Conservation (phyloP, 2,888 invertebrate species). For the Drosophila antonietae region DNA sequence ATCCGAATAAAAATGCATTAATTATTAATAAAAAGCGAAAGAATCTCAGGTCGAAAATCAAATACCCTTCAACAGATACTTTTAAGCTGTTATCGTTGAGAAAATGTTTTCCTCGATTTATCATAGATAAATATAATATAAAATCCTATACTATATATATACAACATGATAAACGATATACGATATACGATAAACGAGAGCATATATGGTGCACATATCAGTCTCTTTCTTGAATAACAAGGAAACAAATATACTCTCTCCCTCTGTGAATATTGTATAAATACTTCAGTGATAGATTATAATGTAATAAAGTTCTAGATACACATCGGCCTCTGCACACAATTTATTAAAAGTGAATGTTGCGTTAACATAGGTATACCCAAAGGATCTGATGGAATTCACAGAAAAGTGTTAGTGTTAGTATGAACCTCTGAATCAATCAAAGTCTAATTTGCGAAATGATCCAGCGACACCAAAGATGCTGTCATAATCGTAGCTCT, state of each 20-base stretch:
- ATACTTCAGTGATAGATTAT: too few relatives aligned
- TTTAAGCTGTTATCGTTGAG: too few relatives aligned
- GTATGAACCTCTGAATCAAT: conserved; percentile 41
- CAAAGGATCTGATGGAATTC: neutral
- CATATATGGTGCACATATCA: too few relatives aligned
- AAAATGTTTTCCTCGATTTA: too few relatives aligned
- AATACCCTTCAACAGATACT: neutral
- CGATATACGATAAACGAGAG: too few relatives aligned
- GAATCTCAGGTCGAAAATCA: neutral
- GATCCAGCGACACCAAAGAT: conserved; percentile 79
- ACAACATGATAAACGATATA: too few relatives aligned
- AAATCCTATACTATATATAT: too few relatives aligned
- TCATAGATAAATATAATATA: too few relatives aligned
- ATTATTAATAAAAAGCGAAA: neutral
- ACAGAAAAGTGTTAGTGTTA: neutral
- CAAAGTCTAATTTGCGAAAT: conserved; percentile 72
- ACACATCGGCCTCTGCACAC: neutral
- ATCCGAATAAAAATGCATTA: conserved; percentile 30
- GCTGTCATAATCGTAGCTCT: conserved; percentile 61
- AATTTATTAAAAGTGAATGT: neutral
- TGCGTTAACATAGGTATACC: neutral
- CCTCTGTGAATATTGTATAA: too few relatives aligned
- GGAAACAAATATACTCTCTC: too few relatives aligned
- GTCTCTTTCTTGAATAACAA: too few relatives aligned
- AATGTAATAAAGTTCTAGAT: neutral